A percentile compares a stretch with the other conserved stretches of the same genome.
phyloP scores from a whole-genome alignment of 2,888 invertebrate genomes.

The Chymomyza amoena region DNA sequence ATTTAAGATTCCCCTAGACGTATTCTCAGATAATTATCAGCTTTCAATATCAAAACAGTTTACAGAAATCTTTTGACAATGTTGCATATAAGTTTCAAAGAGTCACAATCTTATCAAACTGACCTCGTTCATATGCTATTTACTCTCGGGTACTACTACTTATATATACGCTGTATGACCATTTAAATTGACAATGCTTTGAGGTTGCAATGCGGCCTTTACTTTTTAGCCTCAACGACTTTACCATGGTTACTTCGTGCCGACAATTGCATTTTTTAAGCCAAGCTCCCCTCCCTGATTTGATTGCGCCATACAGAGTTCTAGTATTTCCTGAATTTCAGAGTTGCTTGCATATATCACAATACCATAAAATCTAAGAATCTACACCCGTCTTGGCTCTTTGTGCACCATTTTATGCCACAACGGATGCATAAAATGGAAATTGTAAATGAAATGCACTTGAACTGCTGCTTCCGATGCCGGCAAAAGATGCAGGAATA shows the following conservation, averaged over 20 bases:
- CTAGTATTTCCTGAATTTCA: constrained; percentile 4
- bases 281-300: constrained; percentile 59
- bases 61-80: too few species aligned
- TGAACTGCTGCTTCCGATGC: constrained; percentile 57
- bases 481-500: constrained; percentile 8
- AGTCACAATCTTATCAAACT: too few species aligned
- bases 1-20: too few species aligned
- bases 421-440: constrained; percentile 68
- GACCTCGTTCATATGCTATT: too few species aligned
- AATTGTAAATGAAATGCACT: constrained; percentile 73
- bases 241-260: constrained; percentile 28
- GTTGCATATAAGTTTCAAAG: too few species aligned
- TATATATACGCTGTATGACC: constrained; percentile 2
- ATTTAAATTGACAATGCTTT: constrained; percentile 38
- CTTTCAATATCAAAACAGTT: too few species aligned
- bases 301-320: constrained; percentile 59
- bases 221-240: constrained; percentile 15
- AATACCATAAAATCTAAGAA: constrained; percentile 62
- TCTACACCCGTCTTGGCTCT: constrained; percentile 30
- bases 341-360: constrained; percentile 43
- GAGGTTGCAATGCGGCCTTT: constrained; percentile 35
- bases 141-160: not conserved
- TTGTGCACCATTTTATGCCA: constrained; percentile 42
- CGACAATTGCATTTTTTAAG: constrained; percentile 65
- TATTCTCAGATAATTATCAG: too few species aligned